phyloP scores from a whole-genome alignment of 2,797 vertebrate species.

The Orestias chungarensis region DNA sequence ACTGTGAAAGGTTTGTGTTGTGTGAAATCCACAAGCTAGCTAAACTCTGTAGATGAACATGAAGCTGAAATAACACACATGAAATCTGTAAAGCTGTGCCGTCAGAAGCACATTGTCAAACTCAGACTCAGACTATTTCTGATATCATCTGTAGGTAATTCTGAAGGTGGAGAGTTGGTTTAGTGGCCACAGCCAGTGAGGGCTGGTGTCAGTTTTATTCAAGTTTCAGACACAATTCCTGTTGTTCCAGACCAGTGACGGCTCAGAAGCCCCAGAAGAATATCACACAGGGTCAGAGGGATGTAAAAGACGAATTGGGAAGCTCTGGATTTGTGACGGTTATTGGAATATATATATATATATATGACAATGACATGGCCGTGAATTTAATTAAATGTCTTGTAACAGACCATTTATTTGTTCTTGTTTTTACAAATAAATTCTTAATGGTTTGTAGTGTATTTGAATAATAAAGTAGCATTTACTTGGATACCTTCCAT shows the following conservation, averaged over 20 bases:
- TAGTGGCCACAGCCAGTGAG: slow-evolving; percentile 9
- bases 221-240: slow-evolving; percentile 36
- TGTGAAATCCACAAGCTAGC: slow-evolving; percentile 1
- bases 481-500: neutral
- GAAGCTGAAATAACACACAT: slow-evolving; percentile 4
- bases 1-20: slow-evolving; percentile 7
- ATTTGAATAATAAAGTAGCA: neutral
- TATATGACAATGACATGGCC: too few relatives aligned
- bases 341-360: slow-evolving; percentile 17
- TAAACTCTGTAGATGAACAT: neutral
- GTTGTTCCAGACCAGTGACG: slow-evolving; percentile 55
- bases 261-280: slow-evolving; percentile 35
- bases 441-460: too few relatives aligned
- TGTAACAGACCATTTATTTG: neutral
- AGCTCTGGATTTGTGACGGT: neutral
- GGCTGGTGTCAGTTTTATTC: slow-evolving; percentile 43
- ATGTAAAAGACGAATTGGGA: slow-evolving; percentile 24
- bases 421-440: neutral
- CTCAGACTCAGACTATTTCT: slow-evolving; percentile 30
- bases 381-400: too few relatives aligned
- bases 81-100: neutral
- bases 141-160: slow-evolving; percentile 38
- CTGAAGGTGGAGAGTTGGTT: slow-evolving; percentile 33
- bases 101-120: slow-evolving; percentile 31
- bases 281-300: slow-evolving; percentile 32